Evolutionary conservation across 2,113 vertebrate genomes (phyloP), one percentile per base, ranked within the genome.

Genomic region (Opisthocomus hoazin): DNA sequence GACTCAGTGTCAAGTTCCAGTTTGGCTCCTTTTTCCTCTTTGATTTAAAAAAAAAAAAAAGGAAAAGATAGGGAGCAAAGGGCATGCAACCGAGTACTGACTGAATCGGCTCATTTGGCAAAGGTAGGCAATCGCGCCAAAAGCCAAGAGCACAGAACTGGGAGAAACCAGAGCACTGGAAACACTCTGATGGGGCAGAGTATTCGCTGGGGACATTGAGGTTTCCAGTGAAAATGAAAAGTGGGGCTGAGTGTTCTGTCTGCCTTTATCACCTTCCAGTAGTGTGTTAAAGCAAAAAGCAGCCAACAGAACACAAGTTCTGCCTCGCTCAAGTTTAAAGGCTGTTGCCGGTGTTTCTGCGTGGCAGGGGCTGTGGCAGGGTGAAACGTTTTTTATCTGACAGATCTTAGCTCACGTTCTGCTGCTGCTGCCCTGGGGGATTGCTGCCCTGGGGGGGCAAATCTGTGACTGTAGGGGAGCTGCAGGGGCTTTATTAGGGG

Each of bases 351-450:
- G 45, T 54, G 37, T 80, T 78, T 8, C 15, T 76, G 4, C 9
- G 11, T 8, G 22, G 2, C 13, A 5, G 83, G 19, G 34, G 12
- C 65, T 66, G 41, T 84, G 86, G 46, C 2, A 2, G 1, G 9
- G 26, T 50, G 74, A 70, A 10, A 36, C 50, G 61, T 7, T 19
- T 29, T 50, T 53, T 57, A 11, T 30, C 10, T 30, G 18, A 8
- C 4, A 4, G 6, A 13, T 26, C 30, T 57, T 37, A 70, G 66
- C 57, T 85, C 54, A 6, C 0, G 0, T 61, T 50, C 7, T 7
- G 0, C 37, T 43, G 54, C 58, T 3, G 4, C 48, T 58, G 54
- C n/a, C 22, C n/a, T 76, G 50, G 32, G n/a, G n/a, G n/a, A n/a
- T n/a, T n/a, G n/a, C n/a, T n/a, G n/a, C n/a, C n/a, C n/a, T n/a